phyloP scores from a whole-genome alignment of 2,797 vertebrate genomes.

The Nasua narica region DNA sequence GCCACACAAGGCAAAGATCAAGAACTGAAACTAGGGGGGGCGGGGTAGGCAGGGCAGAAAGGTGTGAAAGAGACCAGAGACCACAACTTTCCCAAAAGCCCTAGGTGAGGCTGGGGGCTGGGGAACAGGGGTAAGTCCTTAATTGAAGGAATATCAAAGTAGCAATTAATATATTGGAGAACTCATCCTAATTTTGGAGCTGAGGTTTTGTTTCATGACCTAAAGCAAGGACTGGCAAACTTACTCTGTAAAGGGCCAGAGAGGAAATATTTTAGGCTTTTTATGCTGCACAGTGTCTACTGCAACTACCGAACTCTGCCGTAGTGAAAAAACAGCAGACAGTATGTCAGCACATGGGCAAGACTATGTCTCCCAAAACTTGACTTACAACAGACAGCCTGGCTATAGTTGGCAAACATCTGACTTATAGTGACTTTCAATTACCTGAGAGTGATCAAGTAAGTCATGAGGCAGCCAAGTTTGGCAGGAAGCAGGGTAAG shows the following conservation, averaged over 20 bases:
- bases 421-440: neutral
- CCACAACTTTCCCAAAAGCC: neutral
- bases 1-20: neutral
- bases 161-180: neutral
- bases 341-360: neutral
- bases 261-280: neutral
- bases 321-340: neutral
- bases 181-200: neutral
- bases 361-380: neutral
- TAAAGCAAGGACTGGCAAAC: neutral
- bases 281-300: neutral
- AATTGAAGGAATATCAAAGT: neutral
- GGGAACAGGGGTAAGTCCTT: neutral
- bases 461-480: neutral
- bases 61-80: neutral
- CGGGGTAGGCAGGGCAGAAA: no score
- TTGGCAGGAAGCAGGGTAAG: neutral
- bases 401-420: neutral
- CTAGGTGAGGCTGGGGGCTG: fast-evolving
- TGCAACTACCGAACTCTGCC: neutral
- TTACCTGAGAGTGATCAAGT: neutral
- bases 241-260: neutral
- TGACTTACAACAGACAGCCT: neutral
- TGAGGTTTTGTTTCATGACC: neutral
- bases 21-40: neutral